Percentiles rank a stretch among this genome's conserved stretches.
Evolutionary conservation across 2,113 vertebrate genomes (phyloP).

Genomic region (Bambusicola thoracicus): DNA sequence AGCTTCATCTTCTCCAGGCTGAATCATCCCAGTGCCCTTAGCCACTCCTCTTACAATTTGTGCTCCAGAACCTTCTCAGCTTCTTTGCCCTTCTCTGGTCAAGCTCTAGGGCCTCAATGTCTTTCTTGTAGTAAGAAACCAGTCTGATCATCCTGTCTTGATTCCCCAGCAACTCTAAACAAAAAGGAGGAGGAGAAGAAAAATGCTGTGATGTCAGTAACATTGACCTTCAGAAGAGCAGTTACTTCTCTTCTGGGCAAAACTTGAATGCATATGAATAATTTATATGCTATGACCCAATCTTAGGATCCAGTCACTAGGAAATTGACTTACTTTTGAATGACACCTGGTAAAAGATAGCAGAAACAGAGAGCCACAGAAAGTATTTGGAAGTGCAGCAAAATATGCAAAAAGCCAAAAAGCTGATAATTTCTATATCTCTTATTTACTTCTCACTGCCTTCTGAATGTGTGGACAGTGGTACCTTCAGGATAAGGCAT

Average conservation of each 20-base stretch:
- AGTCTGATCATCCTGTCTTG: too few species aligned
- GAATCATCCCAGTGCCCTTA: too few species aligned
- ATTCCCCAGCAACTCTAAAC: too few species aligned
- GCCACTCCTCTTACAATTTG: too few species aligned
- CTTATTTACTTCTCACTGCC: not conserved
- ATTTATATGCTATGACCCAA: not conserved
- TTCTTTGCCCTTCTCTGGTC: too few species aligned
- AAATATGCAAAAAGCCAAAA: not conserved
- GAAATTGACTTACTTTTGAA: not conserved
- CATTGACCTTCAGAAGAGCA: not conserved
- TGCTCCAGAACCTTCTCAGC: too few species aligned
- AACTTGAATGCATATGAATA: not conserved
- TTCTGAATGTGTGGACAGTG: rapidly evolving
- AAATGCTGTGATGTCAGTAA: not conserved
- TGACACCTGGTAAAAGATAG: not conserved
- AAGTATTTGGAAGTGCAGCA: not conserved
- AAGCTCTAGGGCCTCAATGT: too few species aligned
- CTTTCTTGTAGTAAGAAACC: too few species aligned
- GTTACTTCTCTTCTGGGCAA: not conserved
- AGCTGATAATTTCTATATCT: not conserved
- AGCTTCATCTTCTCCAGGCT: too few species aligned
- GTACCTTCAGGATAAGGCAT: not conserved
- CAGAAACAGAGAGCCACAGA: not conserved
- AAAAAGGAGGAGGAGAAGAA: too few species aligned
- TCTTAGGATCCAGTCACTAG: too few species aligned